These are phyloP conservation scores for Agrilus cyanescens DNA, from an alignment of 2,888 invertebrate species.

Conservation along the genomic window DNA sequence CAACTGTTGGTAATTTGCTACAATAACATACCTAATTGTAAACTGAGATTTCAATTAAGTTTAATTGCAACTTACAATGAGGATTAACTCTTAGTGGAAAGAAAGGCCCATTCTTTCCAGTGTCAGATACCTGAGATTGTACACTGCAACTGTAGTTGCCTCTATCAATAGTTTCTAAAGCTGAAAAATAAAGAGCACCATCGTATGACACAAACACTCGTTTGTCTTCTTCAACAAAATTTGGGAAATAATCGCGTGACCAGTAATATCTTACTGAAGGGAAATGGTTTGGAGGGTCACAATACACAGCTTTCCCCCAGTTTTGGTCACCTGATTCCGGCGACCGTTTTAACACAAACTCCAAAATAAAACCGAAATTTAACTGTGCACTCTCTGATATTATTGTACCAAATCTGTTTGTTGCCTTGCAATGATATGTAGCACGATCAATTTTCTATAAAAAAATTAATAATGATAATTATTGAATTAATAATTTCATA, in stretches of 20 bases:
- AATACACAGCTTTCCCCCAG: conserved; percentile 87
- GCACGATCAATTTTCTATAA: conserved; percentile 63
- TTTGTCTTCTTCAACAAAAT: conserved; percentile 86
- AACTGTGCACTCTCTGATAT: conserved; percentile 78
- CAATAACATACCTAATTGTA: conserved; percentile 18
- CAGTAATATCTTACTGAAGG: conserved; percentile 83
- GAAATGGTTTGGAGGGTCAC: conserved; percentile 87
- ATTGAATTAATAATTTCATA: background rate
- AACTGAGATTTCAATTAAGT: background rate
- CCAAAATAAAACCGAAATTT: conserved; percentile 81
- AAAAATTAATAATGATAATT: conserved; percentile 1
- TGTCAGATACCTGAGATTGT: conserved; percentile 74
- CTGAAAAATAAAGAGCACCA: conserved; percentile 90
- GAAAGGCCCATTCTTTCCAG: conserved; percentile 82
- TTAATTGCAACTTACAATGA: conserved; percentile 46
- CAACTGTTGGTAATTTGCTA: conserved; percentile 77
- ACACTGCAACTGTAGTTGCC: conserved; percentile 89
- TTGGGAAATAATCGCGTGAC: conserved; percentile 81
- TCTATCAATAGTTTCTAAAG: conserved; percentile 78
- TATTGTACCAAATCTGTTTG: conserved; percentile 80
- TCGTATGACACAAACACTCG: conserved; percentile 89
- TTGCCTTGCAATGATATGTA: conserved; percentile 82
- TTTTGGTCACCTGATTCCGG: conserved; percentile 77
- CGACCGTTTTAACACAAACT: conserved; percentile 80
- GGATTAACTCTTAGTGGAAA: conserved; percentile 72